Evolutionary conservation across 2,797 vertebrate genomes (phyloP).

Genomic region (Anas acuta): DNA sequence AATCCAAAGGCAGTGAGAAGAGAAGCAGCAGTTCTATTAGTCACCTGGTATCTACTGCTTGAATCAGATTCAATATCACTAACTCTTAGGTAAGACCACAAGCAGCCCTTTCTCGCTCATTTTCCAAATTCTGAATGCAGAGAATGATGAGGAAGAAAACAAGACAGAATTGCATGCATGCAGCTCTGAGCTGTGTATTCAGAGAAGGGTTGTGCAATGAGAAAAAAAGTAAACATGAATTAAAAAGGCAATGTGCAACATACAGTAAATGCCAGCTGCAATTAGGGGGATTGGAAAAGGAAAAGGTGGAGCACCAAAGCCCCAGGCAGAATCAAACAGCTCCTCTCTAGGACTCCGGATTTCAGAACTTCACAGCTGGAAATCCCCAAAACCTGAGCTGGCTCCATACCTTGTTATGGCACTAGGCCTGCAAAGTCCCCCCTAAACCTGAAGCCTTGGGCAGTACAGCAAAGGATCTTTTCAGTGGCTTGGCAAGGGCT

Average conservation of each 20-base stretch:
- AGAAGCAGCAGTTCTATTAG: neutral
- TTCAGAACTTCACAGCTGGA: neutral
- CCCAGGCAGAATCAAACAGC: neutral
- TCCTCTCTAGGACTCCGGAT: neutral
- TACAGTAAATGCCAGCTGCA: neutral
- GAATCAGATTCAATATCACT: neutral
- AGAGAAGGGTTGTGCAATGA: neutral
- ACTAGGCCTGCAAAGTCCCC: neutral
- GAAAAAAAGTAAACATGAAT: neutral
- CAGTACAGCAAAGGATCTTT: neutral
- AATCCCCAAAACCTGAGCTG: neutral
- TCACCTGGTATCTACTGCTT: neutral
- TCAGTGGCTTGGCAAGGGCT: neutral
- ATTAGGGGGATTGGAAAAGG: neutral
- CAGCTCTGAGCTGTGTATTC: neutral
- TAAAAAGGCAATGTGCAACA: neutral
- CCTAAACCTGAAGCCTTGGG: neutral
- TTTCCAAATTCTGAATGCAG: neutral
- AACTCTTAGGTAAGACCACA: neutral
- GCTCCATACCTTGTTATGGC: neutral
- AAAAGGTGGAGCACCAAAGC: neutral
- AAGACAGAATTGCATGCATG: neutral
- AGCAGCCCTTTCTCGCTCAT: neutral
- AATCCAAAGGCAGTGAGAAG: neutral
- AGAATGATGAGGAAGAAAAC: neutral